Evolutionary conservation across 1,140 invertebrate genomes (phyloP), one percentile per base, ranked within the genome.

Genomic region (Euura saliciscinereae): DNA sequence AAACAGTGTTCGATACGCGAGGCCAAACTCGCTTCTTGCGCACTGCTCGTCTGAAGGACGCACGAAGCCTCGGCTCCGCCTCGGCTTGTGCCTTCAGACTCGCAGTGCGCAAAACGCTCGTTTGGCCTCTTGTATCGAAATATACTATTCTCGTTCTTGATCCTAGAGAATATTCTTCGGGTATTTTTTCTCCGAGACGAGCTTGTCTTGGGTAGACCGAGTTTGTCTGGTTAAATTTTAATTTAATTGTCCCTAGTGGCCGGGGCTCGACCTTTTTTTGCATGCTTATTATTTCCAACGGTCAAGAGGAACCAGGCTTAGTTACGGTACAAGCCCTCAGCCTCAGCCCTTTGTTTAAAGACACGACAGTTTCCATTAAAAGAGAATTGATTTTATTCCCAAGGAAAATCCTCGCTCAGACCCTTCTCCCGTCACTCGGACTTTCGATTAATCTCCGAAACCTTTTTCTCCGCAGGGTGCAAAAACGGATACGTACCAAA

Each of bases 181-280:
- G 28, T 28, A 28, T 28, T 28, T 28, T 28, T 28, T 28, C 28
- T n/a, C 68, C 44, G 28, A 59, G 42, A 68, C 44, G 46, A 72
- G 66, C 46, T 68, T 46, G 66, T 43, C 45, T 28, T 46, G 28
- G 44, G 69, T 44, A 67, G 43, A 59, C 65, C 71, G 45, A 70
- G 44, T 13, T 13, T 70, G 13, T 3, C 28, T 28, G 28, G 28
- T 28, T 28, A 28, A 28, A 28, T 28, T 28, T 28, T 28, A 28
- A 28, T 28, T 28, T 28, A 28, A 28, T 28, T 11, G 1, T 10
- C 13, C 59, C 10, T 10, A 13, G 13, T 10, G 59, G 59, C 10
- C 13, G 59, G 13, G 10, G 59, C 13, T 11, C 59, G 2, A 10
- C 59, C 10, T 13, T 10, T n/a, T 59, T 59, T 59, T 59, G 51